Evolutionary conservation across 2,113 vertebrate species (phyloP).

Genomic region (Irena cyanogastra): DNA sequence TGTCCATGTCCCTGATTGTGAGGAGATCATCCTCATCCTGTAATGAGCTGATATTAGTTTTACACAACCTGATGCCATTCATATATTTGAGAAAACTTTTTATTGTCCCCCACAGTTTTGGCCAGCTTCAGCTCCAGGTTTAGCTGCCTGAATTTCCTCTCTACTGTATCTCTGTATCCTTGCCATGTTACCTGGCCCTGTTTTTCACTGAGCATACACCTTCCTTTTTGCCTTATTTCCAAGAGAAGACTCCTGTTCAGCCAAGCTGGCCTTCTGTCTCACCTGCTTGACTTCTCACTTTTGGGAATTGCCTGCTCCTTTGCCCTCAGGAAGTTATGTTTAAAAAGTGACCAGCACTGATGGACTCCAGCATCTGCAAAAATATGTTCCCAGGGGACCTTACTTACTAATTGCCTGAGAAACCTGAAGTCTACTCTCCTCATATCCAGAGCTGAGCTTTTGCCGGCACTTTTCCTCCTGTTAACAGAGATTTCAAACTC

Average conservation of each 20-base stretch:
- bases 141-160: background rate
- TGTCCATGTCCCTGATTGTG: background rate
- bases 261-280: background rate
- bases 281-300: background rate
- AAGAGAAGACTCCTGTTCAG: background rate
- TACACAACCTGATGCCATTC: background rate
- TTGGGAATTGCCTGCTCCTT: background rate
- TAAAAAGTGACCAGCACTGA: background rate
- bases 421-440: background rate
- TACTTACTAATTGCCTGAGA: background rate
- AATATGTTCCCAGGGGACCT: background rate
- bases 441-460: background rate
- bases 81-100: background rate
- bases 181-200: background rate
- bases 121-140: background rate
- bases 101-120: background rate
- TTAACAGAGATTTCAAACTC: background rate
- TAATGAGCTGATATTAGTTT: background rate
- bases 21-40: background rate
- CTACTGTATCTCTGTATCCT: background rate
- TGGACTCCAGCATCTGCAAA: background rate
- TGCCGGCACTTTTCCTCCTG: background rate
- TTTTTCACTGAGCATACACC: too few relatives aligned
- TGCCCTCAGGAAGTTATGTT: background rate
- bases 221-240: background rate